These are phyloP conservation scores for Scomber japonicus DNA, from an alignment of 2,113 vertebrate genomes.

Conservation along the genomic window DNA sequence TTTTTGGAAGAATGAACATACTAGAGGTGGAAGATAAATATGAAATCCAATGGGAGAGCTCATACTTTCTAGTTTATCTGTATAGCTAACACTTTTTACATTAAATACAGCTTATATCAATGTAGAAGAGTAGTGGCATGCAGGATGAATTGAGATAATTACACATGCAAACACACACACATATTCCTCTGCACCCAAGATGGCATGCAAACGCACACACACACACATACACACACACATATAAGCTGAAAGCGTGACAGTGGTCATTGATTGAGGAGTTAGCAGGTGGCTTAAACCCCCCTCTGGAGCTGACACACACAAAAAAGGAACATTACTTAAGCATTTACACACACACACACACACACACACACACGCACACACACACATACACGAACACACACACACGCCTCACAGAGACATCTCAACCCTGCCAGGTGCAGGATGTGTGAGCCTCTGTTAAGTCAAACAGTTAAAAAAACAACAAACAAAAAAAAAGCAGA, in stretches of 20 bases:
- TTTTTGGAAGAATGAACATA: not conserved
- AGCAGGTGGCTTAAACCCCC: slow-evolving; percentile 48
- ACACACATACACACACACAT: not conserved
- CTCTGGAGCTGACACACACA: slow-evolving; percentile 57
- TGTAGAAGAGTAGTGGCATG: not conserved
- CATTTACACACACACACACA: slow-evolving; percentile 9
- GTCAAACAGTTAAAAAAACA: too few species aligned
- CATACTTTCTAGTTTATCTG: not conserved
- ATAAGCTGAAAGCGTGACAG: slow-evolving; percentile 38
- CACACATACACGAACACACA: not conserved
- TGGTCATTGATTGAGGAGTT: slow-evolving; percentile 22
- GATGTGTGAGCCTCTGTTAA: slow-evolving; percentile 28
- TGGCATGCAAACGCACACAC: not conserved
- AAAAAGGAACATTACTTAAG: slow-evolving; percentile 45
- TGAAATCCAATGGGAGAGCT: slow-evolving; percentile 1
- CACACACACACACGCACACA: not conserved
- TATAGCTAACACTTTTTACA: not conserved
- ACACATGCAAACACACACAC: not conserved
- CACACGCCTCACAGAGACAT: slow-evolving; percentile 17
- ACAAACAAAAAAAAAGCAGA: too few species aligned
- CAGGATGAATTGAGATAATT: not conserved
- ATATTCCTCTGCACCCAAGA: not conserved
- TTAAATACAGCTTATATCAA: not conserved
- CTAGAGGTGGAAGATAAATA: not conserved
- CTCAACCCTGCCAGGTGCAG: slow-evolving; percentile 1